Evolutionary conservation across 1,140 invertebrate species (phyloP).

Genomic region (Drosophila kepulauana): DNA sequence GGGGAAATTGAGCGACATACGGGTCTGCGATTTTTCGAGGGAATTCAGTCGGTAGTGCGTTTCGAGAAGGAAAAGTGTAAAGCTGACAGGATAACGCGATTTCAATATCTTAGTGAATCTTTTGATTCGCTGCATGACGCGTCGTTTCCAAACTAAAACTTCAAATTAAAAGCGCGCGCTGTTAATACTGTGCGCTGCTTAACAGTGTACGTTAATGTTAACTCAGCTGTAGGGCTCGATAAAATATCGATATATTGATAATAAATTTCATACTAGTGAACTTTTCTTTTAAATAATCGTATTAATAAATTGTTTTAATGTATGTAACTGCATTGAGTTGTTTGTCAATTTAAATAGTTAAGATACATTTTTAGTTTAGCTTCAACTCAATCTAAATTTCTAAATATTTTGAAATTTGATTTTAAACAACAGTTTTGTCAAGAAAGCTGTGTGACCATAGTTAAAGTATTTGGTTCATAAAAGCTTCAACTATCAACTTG

Average conservation of each 20-base stretch:
- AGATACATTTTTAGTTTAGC: neutral
- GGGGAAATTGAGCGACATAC: conserved; percentile 57
- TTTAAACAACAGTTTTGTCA: no score
- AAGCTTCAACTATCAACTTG: neutral
- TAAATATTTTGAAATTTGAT: no score
- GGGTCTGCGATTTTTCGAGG: conserved; percentile 56
- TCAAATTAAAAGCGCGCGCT: neutral
- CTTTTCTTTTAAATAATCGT: neutral
- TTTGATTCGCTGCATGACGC: neutral
- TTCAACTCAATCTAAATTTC: neutral
- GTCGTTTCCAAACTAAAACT: neutral
- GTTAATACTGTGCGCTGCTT: neutral
- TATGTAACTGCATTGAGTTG: neutral
- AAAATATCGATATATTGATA: conserved; percentile 5
- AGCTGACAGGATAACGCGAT: conserved; percentile 1
- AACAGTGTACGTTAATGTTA: conserved; percentile 16
- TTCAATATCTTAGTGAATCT: conserved; percentile 26
- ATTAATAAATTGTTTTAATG: neutral
- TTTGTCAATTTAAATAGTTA: neutral
- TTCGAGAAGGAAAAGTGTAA: conserved; percentile 31
- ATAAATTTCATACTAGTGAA: neutral
- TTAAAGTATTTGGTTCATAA: neutral
- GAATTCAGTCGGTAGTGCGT: conserved; percentile 40
- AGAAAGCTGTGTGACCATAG: no score
- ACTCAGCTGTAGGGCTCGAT: conserved; percentile 20